Evolutionary conservation across 2,888 invertebrate genomes (phyloP).

Genomic region (Mylabris sibirica): DNA sequence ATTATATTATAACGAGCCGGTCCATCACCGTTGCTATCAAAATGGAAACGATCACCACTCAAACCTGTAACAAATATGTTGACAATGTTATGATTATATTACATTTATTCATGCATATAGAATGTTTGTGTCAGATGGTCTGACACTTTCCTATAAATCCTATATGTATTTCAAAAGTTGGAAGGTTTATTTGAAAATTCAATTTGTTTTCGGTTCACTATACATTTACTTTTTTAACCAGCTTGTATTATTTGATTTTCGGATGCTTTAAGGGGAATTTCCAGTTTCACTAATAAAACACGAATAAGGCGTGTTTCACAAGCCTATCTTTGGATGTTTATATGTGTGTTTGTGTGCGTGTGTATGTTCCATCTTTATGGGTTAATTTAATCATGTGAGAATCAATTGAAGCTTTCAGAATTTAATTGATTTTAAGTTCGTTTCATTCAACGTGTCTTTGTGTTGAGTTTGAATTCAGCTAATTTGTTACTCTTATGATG

Average conservation of each 20-base stretch:
- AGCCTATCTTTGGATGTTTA: background rate
- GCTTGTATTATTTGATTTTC: background rate
- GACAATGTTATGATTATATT: background rate
- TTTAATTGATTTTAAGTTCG: background rate
- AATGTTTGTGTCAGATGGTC: no score
- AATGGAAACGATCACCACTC: slow-evolving; percentile 88
- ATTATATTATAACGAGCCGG: slow-evolving; percentile 95
- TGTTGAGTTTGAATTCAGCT: background rate
- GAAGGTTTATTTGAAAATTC: no score
- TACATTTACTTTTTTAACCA: no score
- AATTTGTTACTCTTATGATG: background rate
- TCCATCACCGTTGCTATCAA: slow-evolving; percentile 90
- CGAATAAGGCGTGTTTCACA: background rate
- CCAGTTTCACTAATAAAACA: background rate
- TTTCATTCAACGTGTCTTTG: no score
- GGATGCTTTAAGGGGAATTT: background rate
- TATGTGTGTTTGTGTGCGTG: no score
- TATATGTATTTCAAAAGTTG: no score
- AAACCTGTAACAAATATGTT: slow-evolving; percentile 69
- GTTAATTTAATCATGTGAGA: background rate
- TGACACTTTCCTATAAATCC: no score
- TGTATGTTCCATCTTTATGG: background rate
- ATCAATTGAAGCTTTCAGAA: background rate
- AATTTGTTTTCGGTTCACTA: no score
- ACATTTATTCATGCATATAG: no score